Evolutionary conservation across 2,113 vertebrate genomes (phyloP), one percentile per base, ranked within the genome.

Genomic region (Chaetorhynchus papuensis): DNA sequence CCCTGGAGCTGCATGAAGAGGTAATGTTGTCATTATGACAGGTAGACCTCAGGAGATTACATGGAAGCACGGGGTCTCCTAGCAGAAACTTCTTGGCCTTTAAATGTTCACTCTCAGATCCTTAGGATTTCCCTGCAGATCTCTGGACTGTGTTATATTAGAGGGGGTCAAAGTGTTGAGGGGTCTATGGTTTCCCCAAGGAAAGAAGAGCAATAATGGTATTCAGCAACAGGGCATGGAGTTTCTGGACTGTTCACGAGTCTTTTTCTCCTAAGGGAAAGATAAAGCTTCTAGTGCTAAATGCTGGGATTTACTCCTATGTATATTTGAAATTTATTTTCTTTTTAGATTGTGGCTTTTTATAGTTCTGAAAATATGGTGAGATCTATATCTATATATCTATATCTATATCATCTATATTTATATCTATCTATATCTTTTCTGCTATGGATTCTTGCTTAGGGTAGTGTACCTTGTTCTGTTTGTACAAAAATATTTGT

Each of bases 1-100:
- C 94, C 91, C 94, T 89, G 72, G 94, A 93, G 91, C 91, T 93
- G 77, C 93, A 60, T 89, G 54, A 90, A 70, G 91, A 94, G 70
- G 93, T 96, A 77, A 81, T 83, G 85, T 87, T 96, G 93, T 96
- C 88, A 92, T 94, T 83, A 91, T 94, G 96, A 87, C 90, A 91
- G 91, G 95, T 93, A 83, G 90, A 93, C 90, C 92, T 90, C 93
- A 50, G 69, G 93, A 93, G 90, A 93, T 70, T 90, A 79, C 0
- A 10, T 45, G 59, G 61, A 88, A 93, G 52, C 76, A 61, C 0
- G 0, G 15, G 47, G 59, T 80, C 91, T 94, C 68, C 64, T 80
- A 77, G 64, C 83, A 90, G 85, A 89, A 95, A 75, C 93, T 88
- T 39, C 78, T 71, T 96, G 95, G 90, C 93, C 93, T 94, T 94